Evolutionary conservation across 1,140 invertebrate genomes (phyloP).

Genomic region (Ganaspis sp.): DNA sequence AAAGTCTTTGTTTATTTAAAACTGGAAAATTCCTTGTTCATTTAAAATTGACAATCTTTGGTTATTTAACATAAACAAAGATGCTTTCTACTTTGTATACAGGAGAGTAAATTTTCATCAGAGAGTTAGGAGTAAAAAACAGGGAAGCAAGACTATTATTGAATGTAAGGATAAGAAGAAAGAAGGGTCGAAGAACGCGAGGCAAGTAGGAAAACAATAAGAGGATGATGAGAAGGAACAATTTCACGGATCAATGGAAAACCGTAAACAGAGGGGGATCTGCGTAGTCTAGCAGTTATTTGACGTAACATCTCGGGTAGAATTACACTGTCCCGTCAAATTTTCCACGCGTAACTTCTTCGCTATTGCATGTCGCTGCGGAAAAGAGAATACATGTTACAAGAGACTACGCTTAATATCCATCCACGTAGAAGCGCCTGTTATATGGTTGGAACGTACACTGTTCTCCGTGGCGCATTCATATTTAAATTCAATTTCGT

Average conservation of each 20-base stretch:
- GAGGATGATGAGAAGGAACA: slow-evolving; percentile 28
- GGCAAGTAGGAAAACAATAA: slow-evolving; percentile 13
- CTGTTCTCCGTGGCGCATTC: slow-evolving; percentile 46
- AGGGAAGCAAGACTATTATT: background rate
- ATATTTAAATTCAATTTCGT: slow-evolving; percentile 64
- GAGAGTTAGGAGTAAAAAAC: background rate
- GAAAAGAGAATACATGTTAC: slow-evolving; percentile 26
- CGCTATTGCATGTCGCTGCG: slow-evolving; percentile 17
- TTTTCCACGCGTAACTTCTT: slow-evolving; percentile 25
- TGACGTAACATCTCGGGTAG: slow-evolving; percentile 18
- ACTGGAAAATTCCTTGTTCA: no score
- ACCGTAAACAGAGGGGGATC: slow-evolving; percentile 7
- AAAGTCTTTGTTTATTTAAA: no score
- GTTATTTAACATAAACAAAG: no score
- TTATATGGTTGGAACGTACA: slow-evolving; percentile 34
- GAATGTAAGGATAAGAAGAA: background rate
- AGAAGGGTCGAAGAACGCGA: background rate
- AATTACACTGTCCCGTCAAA: slow-evolving; percentile 24
- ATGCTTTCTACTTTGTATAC: no score
- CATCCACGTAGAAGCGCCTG: slow-evolving; percentile 36
- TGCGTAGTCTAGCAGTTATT: slow-evolving; percentile 5
- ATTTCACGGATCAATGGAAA: slow-evolving; percentile 24
- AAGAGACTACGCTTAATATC: slow-evolving; percentile 36
- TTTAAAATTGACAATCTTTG: no score
- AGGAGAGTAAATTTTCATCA: no score